Evolutionary conservation across 2,888 invertebrate genomes (phyloP).

Genomic region (Pseudeuparius sepicola): DNA sequence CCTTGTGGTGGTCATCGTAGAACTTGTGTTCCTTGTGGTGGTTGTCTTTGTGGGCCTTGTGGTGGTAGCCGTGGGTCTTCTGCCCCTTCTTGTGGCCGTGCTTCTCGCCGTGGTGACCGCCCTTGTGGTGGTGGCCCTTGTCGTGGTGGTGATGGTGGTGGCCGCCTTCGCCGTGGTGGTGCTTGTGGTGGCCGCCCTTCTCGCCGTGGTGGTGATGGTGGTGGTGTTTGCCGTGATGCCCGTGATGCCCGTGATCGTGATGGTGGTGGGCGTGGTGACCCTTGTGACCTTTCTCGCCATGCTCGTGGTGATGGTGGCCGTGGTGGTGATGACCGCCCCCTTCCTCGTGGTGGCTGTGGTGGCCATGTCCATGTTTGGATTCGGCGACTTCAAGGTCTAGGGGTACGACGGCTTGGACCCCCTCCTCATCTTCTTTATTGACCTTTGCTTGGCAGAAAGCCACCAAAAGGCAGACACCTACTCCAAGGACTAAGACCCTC

Average conservation of each 20-base stretch:
- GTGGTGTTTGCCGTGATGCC: conserved; percentile 44
- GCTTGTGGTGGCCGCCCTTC: conserved; percentile 59
- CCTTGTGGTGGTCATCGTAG: conserved; percentile 72
- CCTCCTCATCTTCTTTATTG: too few species aligned
- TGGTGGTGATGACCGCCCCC: conserved; percentile 60
- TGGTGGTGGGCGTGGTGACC: conserved; percentile 58
- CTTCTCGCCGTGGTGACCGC: conserved; percentile 63
- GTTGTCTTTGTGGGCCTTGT: conserved; percentile 66
- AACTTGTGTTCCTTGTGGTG: conserved; percentile 69
- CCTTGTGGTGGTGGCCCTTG: conserved; percentile 66
- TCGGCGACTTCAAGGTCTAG: conserved; percentile 6
- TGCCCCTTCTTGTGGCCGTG: conserved; percentile 72
- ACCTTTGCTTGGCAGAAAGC: too few species aligned
- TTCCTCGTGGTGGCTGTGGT: conserved; percentile 44
- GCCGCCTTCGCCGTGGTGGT: conserved; percentile 50
- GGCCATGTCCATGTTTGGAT: conserved; percentile 21
- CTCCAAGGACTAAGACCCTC: not conserved
- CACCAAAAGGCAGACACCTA: not conserved
- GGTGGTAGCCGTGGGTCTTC: conserved; percentile 63
- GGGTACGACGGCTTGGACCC: too few species aligned
- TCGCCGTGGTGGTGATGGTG: conserved; percentile 52
- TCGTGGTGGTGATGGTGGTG: conserved; percentile 59
- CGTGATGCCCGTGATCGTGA: conserved; percentile 8
- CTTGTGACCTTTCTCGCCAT: conserved; percentile 67
- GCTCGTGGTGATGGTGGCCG: conserved; percentile 46